Base-by-base conservation (phyloP, 1,140 invertebrate genomes). In the Chymomyza costata region DNA sequence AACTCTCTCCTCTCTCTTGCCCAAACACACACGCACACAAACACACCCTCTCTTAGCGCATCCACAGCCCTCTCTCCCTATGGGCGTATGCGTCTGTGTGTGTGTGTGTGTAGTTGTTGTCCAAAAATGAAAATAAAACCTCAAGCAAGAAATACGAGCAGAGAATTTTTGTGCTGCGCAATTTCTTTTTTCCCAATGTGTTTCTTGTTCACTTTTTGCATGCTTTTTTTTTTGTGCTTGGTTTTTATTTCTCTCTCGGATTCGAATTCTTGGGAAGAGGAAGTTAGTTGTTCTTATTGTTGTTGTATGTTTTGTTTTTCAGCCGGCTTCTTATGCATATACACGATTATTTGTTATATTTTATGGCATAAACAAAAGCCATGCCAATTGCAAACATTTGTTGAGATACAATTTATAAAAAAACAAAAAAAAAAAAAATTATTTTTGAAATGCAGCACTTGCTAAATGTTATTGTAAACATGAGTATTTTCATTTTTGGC, bases 101-200 rank as follows among this genome's bases (percentile, higher is more conserved):
- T n/a, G n/a, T n/a, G n/a, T n/a, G n/a, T n/a, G n/a, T n/a, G n/a
- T n/a, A n/a, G n/a, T n/a, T n/a, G n/a, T n/a, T n/a, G n/a, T n/a
- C n/a, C n/a, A n/a, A n/a, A n/a, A n/a, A n/a, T n/a, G n/a, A n/a
- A n/a, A n/a, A n/a, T n/a, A n/a, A n/a, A n/a, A n/a, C n/a, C n/a
- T n/a, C n/a, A n/a, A n/a, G n/a, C n/a, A n/a, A n/a, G n/a, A n/a
- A n/a, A n/a, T n/a, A n/a, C 21, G 21, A 25, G 8, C 21, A 25
- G n/a, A n/a, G n/a, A 34, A 34, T n/a, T 34, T 53, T 67, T 51
- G 37, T 54, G 63, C 73, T 78, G 71, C 71, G 71, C 73, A 78
- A 78, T 78, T 80, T 78, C 66, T 70, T 66, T 51, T 39, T 47
- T 11, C 17, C 30, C 6, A 34, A 25, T 25, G 21, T 25, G 21